Evolutionary conservation across 2,797 vertebrate species (phyloP).

Genomic region (Phrynocephalus forsythii): DNA sequence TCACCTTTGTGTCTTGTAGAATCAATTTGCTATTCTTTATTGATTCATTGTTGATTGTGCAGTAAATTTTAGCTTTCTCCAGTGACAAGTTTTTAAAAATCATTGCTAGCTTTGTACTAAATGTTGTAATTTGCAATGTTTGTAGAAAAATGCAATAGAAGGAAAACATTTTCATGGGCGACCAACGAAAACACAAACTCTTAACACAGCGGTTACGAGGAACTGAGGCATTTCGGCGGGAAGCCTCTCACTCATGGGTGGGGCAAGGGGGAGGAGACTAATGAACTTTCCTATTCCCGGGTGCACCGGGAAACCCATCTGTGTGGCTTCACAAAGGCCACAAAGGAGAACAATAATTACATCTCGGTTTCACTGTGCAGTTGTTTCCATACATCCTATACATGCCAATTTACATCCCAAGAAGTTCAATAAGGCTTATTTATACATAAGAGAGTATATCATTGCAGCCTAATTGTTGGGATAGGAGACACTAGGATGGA

Average conservation of each 20-base stretch:
- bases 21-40: neutral
- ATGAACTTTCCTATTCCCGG: no score
- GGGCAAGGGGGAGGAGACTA: no score
- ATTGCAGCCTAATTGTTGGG: neutral
- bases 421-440: neutral
- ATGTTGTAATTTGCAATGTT: neutral
- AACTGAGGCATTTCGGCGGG: no score
- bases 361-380: neutral
- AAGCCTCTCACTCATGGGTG: no score
- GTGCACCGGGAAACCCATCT: no score
- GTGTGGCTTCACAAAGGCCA: no score
- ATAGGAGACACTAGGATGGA: no score
- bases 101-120: neutral
- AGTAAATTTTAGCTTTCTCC: no score
- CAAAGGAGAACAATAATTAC: neutral
- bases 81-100: neutral
- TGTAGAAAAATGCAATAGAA: no score
- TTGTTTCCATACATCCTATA: neutral
- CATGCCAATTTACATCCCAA: neutral
- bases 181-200: no score
- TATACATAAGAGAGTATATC: neutral
- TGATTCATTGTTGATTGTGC: neutral
- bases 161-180: no score
- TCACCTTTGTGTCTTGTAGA: neutral
- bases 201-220: no score